Evolutionary conservation across 92 coral and sea anemone genomes (phyloP).

Genomic region (Porites evermanni): DNA sequence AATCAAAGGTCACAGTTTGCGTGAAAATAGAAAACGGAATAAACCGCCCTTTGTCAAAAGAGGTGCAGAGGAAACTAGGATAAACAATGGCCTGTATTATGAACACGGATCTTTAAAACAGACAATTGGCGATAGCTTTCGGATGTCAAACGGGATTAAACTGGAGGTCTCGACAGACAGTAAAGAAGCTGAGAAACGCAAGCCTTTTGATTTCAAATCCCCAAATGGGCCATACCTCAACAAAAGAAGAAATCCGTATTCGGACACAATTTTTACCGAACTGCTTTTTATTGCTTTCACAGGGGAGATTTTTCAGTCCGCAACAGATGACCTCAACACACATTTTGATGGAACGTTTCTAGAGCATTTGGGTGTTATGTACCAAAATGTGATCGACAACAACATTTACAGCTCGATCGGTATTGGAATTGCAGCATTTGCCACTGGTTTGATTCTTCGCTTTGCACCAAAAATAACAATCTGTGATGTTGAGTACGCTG

Average conservation of each 20-base stretch:
- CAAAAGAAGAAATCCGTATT: constrained; percentile 72
- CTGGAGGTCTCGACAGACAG: constrained; percentile 36
- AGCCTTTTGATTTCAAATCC: constrained; percentile 75
- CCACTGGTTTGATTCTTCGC: constrained; percentile 72
- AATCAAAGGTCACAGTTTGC: background rate
- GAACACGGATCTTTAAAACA: constrained; percentile 36
- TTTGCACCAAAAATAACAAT: constrained; percentile 72
- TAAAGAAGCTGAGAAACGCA: constrained; percentile 35
- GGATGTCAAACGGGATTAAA: constrained; percentile 67
- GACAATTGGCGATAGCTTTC: constrained; percentile 66
- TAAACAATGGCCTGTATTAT: background rate
- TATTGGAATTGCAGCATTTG: constrained; percentile 71
- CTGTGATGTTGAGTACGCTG: constrained; percentile 66
- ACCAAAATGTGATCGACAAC: constrained; percentile 73
- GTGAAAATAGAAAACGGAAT: background rate
- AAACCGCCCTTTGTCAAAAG: constrained; percentile 7
- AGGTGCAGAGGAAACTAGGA: background rate
- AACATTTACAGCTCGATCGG: constrained; percentile 83
- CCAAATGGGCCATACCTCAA: constrained; percentile 68
- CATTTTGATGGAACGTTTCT: constrained; percentile 87
- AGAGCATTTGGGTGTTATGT: constrained; percentile 84
- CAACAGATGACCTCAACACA: constrained; percentile 84
- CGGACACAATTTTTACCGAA: constrained; percentile 74
- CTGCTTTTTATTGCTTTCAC: constrained; percentile 67
- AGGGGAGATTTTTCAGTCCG: constrained; percentile 81